These are phyloP conservation scores for Zootermopsis nevadensis DNA, from an alignment of 2,888 invertebrate genomes.

Conservation along the genomic window DNA sequence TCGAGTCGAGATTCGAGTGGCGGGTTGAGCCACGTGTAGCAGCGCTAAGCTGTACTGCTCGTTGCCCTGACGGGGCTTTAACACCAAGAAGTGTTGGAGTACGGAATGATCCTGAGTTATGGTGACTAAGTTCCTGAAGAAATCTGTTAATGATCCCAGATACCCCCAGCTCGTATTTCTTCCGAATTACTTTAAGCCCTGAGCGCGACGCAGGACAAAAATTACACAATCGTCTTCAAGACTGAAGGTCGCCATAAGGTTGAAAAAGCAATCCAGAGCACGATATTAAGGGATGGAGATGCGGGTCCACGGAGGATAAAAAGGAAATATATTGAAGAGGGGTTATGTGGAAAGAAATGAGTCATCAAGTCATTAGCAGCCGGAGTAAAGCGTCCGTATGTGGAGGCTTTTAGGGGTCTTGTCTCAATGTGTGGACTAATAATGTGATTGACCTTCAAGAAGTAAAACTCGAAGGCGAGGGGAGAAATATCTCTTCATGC, in stretches of 20 bases:
- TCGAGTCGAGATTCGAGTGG: too few relatives aligned
- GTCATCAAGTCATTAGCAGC: conserved; percentile 11
- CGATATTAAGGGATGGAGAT: not conserved
- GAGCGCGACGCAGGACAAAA: not conserved
- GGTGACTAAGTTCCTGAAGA: too few relatives aligned
- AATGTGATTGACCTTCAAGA: too few relatives aligned
- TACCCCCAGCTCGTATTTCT: not conserved
- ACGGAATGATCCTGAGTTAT: too few relatives aligned
- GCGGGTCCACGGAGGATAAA: not conserved
- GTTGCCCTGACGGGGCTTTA: too few relatives aligned
- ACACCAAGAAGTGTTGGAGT: too few relatives aligned
- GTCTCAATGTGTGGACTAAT: not conserved
- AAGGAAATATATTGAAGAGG: conserved; percentile 10
- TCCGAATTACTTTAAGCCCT: not conserved
- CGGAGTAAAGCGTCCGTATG: not conserved
- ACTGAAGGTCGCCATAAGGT: not conserved
- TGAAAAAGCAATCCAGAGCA: not conserved
- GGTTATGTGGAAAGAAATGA: conserved; percentile 3
- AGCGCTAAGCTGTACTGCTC: too few relatives aligned
- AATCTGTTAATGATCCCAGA: too few relatives aligned
- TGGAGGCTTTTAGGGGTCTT: not conserved
- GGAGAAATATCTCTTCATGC: too few relatives aligned
- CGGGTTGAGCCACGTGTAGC: too few relatives aligned
- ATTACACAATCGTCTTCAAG: not conserved
- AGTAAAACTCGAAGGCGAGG: too few relatives aligned